Evolutionary conservation across 2,888 invertebrate genomes (phyloP), one percentile per base, ranked within the genome.

Genomic region (Clistopyga incitator): DNA sequence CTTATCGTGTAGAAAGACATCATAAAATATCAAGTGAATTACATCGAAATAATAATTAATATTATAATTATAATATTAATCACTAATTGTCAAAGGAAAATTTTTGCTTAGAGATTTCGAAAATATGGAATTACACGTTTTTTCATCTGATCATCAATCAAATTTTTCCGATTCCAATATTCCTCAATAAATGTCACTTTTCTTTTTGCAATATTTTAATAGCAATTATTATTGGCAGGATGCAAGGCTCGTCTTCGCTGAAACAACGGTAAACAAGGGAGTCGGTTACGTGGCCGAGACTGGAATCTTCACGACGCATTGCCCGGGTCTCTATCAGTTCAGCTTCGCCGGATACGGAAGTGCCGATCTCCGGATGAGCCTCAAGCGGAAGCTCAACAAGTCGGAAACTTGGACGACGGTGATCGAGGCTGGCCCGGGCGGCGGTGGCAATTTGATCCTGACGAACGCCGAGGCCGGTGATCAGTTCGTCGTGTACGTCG

Each of bases 261-360:
- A 91, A 78, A 92, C 93, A 2, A 88, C 93, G 76, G 91, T 93
- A 29, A 93, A 94, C 88, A 92, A 93, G 85, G 93, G 93, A 68
- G 93, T 94, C 78, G 94, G 94, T 52, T 94, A 94, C 88, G 91
- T 91, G 71, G 90, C 92, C 2, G 91, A 93, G 78, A 93, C 93
- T 6, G 94, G 94, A 38, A 92, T 93, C 65, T 94, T 94, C 88
- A 94, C 93, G 50, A 93, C 93, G 11, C 92, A 93, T 84, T 94
- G 94, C 85, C 93, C 94, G 4, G 94, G 94, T 50, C 90, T 94
- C 52, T 94, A 94, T 86, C 94, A 93, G 85, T 93, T 94, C 88
- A 93, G 93, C 52, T 94, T 94, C 87, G 91, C 93, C 38, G 94
- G 93, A 45, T 91, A 92, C 82, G 93, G 93, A 56, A 90, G 88